phyloP scores from a whole-genome alignment of 2,797 vertebrate species.

The Platyrinchus mystaceus region DNA sequence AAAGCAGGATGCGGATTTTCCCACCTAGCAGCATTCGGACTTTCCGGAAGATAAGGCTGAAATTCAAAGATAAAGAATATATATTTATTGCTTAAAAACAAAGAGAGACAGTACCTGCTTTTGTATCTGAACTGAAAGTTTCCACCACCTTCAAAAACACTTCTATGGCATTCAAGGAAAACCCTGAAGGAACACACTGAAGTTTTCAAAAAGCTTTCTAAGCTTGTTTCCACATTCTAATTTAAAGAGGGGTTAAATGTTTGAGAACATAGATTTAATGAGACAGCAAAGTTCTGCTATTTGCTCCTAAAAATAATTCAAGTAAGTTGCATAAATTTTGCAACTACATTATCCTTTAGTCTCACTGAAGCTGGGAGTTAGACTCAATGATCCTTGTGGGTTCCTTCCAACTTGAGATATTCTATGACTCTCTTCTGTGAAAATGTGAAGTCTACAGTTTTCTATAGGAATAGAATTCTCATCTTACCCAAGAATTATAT shows the following conservation, averaged over 20 bases:
- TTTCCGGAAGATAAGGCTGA: conserved; percentile 89
- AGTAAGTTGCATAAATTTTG: background rate
- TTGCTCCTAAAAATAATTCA: background rate
- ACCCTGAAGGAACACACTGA: background rate
- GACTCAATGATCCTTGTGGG: background rate
- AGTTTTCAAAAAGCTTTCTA: background rate
- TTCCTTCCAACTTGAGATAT: background rate
- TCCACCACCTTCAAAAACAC: background rate
- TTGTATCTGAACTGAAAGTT: background rate
- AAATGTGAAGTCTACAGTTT: background rate
- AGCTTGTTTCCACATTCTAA: background rate
- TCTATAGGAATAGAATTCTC: background rate
- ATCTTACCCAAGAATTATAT: background rate
- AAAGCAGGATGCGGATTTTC: conserved; percentile 85
- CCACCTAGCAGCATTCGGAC: conserved; percentile 89
- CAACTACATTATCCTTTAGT: background rate
- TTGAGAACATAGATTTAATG: background rate
- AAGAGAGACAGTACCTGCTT: background rate
- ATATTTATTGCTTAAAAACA: background rate
- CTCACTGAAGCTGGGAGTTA: background rate
- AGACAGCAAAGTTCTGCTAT: background rate
- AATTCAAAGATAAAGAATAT: background rate
- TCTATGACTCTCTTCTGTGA: background rate
- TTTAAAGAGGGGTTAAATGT: background rate
- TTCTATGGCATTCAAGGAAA: background rate